Base-by-base conservation (phyloP, 2,797 vertebrate genomes). In the Myotis daubentonii region DNA sequence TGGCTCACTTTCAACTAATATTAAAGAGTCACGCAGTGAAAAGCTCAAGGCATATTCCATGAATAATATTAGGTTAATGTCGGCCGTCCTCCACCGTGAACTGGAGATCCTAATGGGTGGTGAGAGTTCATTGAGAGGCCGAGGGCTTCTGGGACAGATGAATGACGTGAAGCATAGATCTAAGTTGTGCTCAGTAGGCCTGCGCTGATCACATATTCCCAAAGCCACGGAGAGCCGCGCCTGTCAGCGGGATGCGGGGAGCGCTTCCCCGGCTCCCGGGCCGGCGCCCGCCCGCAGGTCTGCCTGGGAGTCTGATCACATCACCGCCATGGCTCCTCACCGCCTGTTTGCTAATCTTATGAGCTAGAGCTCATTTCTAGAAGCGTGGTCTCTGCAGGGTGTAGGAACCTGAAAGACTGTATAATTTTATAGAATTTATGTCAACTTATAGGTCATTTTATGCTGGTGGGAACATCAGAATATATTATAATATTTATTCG, bases 391-490 rank as follows among this genome's bases (percentile, higher is more conserved):
- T 0, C 79, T 60, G 15, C 60, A 81, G 57, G 62, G 57, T 71
- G 20, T 23, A 78, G 25, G 66, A 70, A 71, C n/a, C 57, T 51
- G 33, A 93, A 87, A 82, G 62, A 75, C 9, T 87, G 51, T 51
- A 49, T 66, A 78, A 51, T 66, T 75, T 80, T 65, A 36, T 65
- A 92, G 47, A 96, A 91, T 84, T 84, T 82, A 87, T 89, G 57
- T 65, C 60, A 92, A 93, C 33, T 51, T 91, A 79, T 82, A 94
- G 62, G 22, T 71, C 76, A 92, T 85, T 80, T 60, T 94, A 41
- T 79, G 38, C 68, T 72, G 20, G 2, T 86, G 62, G 68, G 47
- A 82, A 76, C 76, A 89, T 87, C 47, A 80, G 57, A 87, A 83
- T 82, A 23, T 75, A 92, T 82, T 91, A 85, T 38, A 82, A 86